A percentile compares a stretch with the other conserved stretches of the same genome.
phyloP scores from a whole-genome alignment of 2,888 invertebrate species.

The Julus scanicus region DNA sequence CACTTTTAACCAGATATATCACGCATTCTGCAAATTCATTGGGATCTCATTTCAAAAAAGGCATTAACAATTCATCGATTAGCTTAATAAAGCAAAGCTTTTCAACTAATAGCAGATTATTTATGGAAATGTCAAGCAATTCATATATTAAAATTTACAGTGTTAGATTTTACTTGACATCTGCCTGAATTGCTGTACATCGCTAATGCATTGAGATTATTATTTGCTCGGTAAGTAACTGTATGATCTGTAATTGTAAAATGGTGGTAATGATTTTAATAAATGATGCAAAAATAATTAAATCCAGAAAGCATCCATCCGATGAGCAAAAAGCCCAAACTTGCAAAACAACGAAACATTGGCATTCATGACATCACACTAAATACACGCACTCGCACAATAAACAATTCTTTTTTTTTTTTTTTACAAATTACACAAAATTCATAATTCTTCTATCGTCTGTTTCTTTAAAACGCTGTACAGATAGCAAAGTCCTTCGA shows the following conservation, averaged over 20 bases:
- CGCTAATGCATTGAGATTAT: conserved; percentile 10
- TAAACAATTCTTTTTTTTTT: conserved; percentile 27
- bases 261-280: neutral
- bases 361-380: conserved; percentile 31
- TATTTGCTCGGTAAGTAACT: neutral
- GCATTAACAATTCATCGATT: conserved; percentile 10
- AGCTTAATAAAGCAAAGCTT: conserved; percentile 19
- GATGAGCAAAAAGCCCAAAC: conserved; percentile 8
- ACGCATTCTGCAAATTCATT: neutral
- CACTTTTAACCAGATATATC: conserved; percentile 38
- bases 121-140: neutral
- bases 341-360: neutral
- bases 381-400: conserved; percentile 40
- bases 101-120: neutral
- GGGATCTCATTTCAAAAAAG: conserved; percentile 20
- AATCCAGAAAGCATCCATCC: conserved; percentile 40
- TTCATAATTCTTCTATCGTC: neutral
- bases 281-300: conserved; percentile 44
- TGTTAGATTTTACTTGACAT: conserved; percentile 26
- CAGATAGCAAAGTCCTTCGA: conserved; percentile 19
- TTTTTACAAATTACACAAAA: conserved; percentile 40
- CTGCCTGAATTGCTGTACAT: conserved; percentile 1
- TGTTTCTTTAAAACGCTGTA: conserved; percentile 8
- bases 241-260: neutral
- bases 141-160: conserved; percentile 42